Percentiles rank a stretch among this genome's conserved stretches.
phyloP scores from a whole-genome alignment of 2,113 vertebrate genomes.

The Microcebus ravelobensis region DNA sequence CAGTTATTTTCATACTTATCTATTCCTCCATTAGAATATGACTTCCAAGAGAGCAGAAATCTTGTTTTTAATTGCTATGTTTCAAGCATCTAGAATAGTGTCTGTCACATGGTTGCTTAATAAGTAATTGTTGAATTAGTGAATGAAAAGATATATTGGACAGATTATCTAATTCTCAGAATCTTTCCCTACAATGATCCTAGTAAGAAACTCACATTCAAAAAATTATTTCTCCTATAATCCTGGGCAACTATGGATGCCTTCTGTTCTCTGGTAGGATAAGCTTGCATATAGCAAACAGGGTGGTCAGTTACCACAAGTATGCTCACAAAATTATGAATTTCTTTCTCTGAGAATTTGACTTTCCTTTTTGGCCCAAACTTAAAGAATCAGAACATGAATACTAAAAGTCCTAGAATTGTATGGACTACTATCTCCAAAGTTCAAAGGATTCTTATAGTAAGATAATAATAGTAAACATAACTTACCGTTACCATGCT shows the following conservation, averaged over 20 bases:
- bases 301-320: background rate
- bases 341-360: background rate
- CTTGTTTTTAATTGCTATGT: background rate
- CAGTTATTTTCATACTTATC: background rate
- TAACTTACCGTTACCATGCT: background rate
- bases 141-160: background rate
- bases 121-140: background rate
- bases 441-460: background rate
- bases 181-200: background rate
- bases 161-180: background rate
- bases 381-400: background rate
- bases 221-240: background rate
- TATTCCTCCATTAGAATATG: background rate
- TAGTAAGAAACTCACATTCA: background rate
- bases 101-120: background rate
- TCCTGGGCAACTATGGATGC: background rate
- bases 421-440: background rate
- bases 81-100: background rate
- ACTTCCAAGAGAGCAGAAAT: background rate
- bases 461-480: background rate
- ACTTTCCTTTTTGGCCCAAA: background rate
- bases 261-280: background rate
- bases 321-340: background rate
- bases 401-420: background rate
- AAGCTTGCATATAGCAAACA: background rate